Percentiles rank a stretch among this genome's conserved stretches.
Conservation (phyloP, 2,888 invertebrate species). For the Nebria salina region DNA sequence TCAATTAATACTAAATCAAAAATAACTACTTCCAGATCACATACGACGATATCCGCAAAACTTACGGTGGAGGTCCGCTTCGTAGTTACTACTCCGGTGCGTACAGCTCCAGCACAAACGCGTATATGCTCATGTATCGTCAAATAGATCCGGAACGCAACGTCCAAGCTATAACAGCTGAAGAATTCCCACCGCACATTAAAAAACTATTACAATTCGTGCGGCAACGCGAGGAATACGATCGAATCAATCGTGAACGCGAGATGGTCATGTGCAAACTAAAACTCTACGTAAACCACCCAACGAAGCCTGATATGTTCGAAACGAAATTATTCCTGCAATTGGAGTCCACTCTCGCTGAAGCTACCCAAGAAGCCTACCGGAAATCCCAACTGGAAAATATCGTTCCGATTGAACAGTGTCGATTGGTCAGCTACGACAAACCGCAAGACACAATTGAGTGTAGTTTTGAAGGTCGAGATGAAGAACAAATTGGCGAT, state of each 20-base stretch:
- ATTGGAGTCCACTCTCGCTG: slow-evolving; percentile 68
- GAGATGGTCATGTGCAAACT: slow-evolving; percentile 72
- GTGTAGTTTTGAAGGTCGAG: slow-evolving; percentile 72
- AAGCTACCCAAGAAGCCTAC: slow-evolving; percentile 70
- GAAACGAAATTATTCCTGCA: slow-evolving; percentile 69
- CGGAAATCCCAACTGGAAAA: slow-evolving; percentile 68
- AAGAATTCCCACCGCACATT: slow-evolving; percentile 82
- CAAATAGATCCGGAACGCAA: slow-evolving; percentile 75
- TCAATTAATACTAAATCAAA: neutral
- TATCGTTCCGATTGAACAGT: slow-evolving; percentile 71
- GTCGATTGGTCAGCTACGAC: slow-evolving; percentile 78
- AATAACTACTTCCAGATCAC: slow-evolving; percentile 68
- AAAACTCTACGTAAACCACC: slow-evolving; percentile 73
- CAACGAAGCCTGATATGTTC: slow-evolving; percentile 65
- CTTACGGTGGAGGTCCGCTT: slow-evolving; percentile 79
- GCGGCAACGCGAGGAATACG: slow-evolving; percentile 73
- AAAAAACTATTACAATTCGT: slow-evolving; percentile 71
- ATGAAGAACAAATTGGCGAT: slow-evolving; percentile 63
- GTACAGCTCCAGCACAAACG: slow-evolving; percentile 84
- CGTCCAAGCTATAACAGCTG: slow-evolving; percentile 69
- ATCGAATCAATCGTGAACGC: slow-evolving; percentile 68
- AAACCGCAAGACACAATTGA: slow-evolving; percentile 71
- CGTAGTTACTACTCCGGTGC: slow-evolving; percentile 77
- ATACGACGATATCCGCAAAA: slow-evolving; percentile 81
- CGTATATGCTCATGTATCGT: slow-evolving; percentile 92